Evolutionary conservation across 2,888 invertebrate species (phyloP), one percentile per base, ranked within the genome.

Genomic region (Timema podura): DNA sequence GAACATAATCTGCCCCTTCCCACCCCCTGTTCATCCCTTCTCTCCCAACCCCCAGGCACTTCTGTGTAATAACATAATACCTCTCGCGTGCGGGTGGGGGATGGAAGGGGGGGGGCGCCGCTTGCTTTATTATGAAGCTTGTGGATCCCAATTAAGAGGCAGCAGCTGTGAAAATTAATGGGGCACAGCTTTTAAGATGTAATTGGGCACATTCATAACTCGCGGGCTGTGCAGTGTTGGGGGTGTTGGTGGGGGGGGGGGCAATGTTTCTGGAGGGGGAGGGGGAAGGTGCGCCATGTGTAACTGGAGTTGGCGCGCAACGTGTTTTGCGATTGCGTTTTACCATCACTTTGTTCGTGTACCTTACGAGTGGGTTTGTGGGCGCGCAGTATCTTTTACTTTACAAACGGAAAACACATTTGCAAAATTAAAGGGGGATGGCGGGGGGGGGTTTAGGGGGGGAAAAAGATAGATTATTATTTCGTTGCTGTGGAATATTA

Each of bases 121-220:
- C 64, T 67, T 78, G 80, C 80, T 83, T 84, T 84, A 85, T 85
- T 84, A 85, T 84, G 84, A 82, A 82, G 80, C 82, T 82, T 81
- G 74, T 82, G 83, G 82, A 83, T 84, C 83, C 84, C 85, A 85
- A 85, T 85, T 85, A 85, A 85, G 84, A 83, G 82, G 84, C 84
- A 84, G 84, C 85, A 85, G 85, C 85, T 85, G 85, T 84, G 85
- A 84, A 85, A 85, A 85, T 85, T 85, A 85, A 85, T 85, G 85
- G 85, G 82, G 84, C 85, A 83, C 84, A 83, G 85, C 85, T 85
- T 85, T 85, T 85, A 85, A 85, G 85, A 85, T 85, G 85, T 85
- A 85, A 85, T 85, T 85, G 85, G 85, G 83, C 82, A 84, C 85
- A 85, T 85, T 85, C 84, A 85, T 85, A 85, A 85, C 83, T 83